phyloP scores from a whole-genome alignment of 2,888 invertebrate genomes.

The Lingula anatina region DNA sequence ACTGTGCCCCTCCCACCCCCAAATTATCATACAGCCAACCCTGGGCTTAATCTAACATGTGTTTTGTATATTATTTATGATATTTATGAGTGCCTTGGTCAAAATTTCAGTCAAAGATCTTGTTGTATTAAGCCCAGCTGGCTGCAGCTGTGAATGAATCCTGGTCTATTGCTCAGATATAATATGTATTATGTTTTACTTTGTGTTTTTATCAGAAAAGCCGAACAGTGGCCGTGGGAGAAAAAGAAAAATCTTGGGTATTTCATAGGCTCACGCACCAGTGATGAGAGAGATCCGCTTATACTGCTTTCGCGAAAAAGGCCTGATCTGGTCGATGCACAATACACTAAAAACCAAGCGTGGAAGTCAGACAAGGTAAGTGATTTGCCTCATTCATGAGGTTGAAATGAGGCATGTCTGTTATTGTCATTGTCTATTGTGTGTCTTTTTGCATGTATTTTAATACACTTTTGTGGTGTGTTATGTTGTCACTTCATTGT shows the following conservation, averaged over 20 bases:
- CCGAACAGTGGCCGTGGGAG: conserved; percentile 69
- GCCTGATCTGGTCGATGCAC: conserved; percentile 79
- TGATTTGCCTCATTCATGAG: not conserved
- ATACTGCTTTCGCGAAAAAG: conserved; percentile 62
- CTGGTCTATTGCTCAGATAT: not conserved
- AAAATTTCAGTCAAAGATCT: no score
- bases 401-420: not conserved
- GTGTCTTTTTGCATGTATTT: no score
- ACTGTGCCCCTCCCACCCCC: no score
- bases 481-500: no score
- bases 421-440: not conserved
- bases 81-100: no score
- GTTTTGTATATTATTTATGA: no score
- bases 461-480: no score
- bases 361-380: conserved; percentile 82
- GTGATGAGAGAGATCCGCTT: conserved; percentile 81
- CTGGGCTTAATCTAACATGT: no score
- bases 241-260: conserved; percentile 66
- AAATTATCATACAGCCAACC: no score
- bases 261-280: conserved; percentile 92
- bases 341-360: conserved; percentile 96
- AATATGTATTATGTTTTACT: not conserved
- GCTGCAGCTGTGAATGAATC: not conserved
- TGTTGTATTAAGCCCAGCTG: no score
- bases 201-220: conserved; percentile 52